Base-by-base conservation (phyloP, 2,797 vertebrate genomes). In the Octomys mimax region DNA sequence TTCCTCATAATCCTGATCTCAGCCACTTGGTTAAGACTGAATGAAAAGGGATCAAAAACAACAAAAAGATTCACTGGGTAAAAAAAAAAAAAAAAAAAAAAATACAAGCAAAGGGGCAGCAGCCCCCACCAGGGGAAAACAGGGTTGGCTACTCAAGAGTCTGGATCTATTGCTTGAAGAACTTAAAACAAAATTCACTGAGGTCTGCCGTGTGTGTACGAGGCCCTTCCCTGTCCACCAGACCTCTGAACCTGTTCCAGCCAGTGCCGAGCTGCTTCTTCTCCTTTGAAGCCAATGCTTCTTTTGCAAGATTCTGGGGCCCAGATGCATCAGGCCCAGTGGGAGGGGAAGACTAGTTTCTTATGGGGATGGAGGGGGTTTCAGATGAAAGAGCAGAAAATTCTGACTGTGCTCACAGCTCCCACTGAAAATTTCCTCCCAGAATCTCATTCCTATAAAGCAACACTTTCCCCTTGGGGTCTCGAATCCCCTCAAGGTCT, bases 311-410 rank as follows among this genome's bases (percentile, higher is more conserved):
- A 92, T 70, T 85, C 79, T 14, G 36, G 5, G 64, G n/a, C 52
- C 84, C 28, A 1, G 61, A 46, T 18, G 7, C 28, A 19, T 31
- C 6, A 33, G 36, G 80, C 62, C 89, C 36, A 9, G 1, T 0
- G 7, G 78, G 73, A 82, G 33, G 18, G 54, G 28, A 61, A 88
- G 49, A 42, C 22, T 21, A 9, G 22, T 71, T 52, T 46, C 64
- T 86, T 18, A 5, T 36, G 10, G 22, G 75, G 16, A 7, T 8
- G 59, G 14, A 19, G 18, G 85, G 36, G 93, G 93, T 92, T 82
- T 91, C 84, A 95, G 36, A 96, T 85, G 52, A 93, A 95, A 87
- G 78, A 8, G 18, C 9, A 36, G 92, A 59, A 81, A 78, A 77
- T 31, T 68, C 92, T 84, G 54, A 26, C 70, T 68, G 79, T 91